Evolutionary conservation across 2,113 vertebrate species (phyloP).

Genomic region (Halcyon malimbica): DNA sequence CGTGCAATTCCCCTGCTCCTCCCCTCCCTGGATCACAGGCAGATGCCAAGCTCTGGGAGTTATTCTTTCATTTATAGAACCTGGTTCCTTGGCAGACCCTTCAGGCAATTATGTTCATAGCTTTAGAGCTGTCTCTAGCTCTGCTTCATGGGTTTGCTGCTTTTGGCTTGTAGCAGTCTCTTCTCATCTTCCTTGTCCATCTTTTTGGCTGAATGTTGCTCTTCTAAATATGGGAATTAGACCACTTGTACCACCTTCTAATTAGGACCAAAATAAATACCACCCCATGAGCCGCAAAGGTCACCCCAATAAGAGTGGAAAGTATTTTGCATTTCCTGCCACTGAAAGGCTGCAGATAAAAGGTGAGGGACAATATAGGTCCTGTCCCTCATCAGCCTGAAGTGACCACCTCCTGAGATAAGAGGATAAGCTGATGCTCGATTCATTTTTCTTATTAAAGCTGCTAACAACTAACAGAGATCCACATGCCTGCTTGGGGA

Average conservation of each 20-base stretch:
- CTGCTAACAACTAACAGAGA: not conserved
- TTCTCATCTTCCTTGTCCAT: constrained; percentile 20
- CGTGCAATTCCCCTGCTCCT: not conserved
- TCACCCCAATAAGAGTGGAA: not conserved
- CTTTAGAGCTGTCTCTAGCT: constrained; percentile 45
- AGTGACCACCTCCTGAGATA: not conserved
- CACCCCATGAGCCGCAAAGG: not conserved
- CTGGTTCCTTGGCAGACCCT: constrained; percentile 58
- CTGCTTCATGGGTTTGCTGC: constrained; percentile 40
- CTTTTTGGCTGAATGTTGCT: not conserved
- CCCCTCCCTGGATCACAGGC: not conserved
- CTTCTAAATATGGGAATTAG: not conserved
- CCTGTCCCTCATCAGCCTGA: not conserved
- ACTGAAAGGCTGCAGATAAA: not conserved
- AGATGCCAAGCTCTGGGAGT: constrained; percentile 49
- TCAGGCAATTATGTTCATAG: constrained; percentile 10
- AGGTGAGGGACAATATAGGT: not conserved
- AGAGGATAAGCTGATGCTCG: not conserved
- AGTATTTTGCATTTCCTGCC: not conserved
- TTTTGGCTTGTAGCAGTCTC: constrained; percentile 12
- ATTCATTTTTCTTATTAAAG: not conserved
- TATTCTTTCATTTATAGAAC: constrained; percentile 58
- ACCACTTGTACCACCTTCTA: not conserved
- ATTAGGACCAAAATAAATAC: not conserved
- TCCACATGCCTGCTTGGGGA: fast-evolving